Evolutionary conservation across 2,888 invertebrate genomes (phyloP), one percentile per base, ranked within the genome.

Genomic region (Philereme vetulata): DNA sequence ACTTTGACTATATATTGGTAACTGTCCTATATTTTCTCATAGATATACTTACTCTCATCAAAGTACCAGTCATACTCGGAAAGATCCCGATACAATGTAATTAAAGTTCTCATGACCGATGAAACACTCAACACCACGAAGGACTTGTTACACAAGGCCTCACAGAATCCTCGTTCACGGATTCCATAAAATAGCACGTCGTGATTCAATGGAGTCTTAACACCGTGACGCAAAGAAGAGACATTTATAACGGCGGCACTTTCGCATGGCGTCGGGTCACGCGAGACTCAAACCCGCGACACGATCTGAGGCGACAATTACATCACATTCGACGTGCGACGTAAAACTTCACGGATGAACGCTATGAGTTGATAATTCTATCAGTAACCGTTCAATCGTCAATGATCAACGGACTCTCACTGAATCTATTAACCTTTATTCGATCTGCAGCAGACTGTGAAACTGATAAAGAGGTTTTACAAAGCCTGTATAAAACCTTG

Each of bases 191-290:
- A 66, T 66, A 67, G 51, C 56, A 47, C 40, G 65, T 70, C 70
- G 70, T 70, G 67, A 70, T 70, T 66, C 69, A 67, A 70, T 70
- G 65, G 66, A 70, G 67, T 66, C 67, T 67, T 67, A 67, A 67
- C 64, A 70, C 60, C 63, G 65, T 58, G 67, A 67, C 66, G 65
- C 66, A 66, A 65, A 68, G 67, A 60, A 53, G 60, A 61, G 46
- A 62, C 66, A 70, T 70, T 66, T 66, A 70, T 67, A 70, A 67
- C 66, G 62, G 69, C 66, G 61, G 66, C 69, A 68, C 67, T 71
- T 71, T 66, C 67, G 69, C 71, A 66, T 65, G 68, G 65, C 67
- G 59, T 62, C 64, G 66, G 66, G 73, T 70, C 73, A 72, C 72
- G 72, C 70, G 65, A 65, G 67, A 55, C 62, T 59, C 60, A 51